Percentiles rank a stretch among this genome's conserved stretches.
These are phyloP conservation scores for Microcebus lehilahytsara DNA, from an alignment of 2,113 vertebrate genomes.

Conservation along the genomic window DNA sequence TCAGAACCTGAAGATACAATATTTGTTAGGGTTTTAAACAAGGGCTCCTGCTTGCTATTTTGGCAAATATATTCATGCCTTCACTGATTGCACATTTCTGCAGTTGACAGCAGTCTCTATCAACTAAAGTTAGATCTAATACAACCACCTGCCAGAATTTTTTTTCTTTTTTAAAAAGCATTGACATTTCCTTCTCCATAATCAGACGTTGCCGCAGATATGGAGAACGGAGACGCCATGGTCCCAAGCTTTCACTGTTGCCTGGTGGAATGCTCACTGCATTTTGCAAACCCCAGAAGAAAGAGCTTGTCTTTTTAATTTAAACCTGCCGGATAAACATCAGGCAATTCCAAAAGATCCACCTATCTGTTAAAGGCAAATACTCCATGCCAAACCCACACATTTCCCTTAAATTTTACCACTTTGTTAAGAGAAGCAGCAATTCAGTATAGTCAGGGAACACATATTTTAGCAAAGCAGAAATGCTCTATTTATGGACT, in stretches of 20 bases:
- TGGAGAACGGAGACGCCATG: slow-evolving; percentile 46
- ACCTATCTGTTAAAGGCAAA: slow-evolving; percentile 50
- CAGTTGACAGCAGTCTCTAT: slow-evolving; percentile 73
- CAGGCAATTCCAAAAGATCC: slow-evolving; percentile 68
- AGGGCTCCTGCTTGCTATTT: slow-evolving; percentile 68
- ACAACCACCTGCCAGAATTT: slow-evolving; percentile 67
- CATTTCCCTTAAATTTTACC: slow-evolving; percentile 67
- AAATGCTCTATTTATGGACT: slow-evolving; percentile 24
- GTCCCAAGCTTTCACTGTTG: slow-evolving; percentile 61
- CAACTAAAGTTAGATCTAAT: slow-evolving; percentile 83
- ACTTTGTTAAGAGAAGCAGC: slow-evolving; percentile 59
- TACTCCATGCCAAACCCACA: not conserved
- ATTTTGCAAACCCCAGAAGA: not conserved
- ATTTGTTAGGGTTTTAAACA: slow-evolving; percentile 78
- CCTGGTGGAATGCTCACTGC: slow-evolving; percentile 50
- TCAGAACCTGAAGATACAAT: slow-evolving; percentile 62
- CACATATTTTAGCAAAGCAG: slow-evolving; percentile 55
- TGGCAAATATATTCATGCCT: slow-evolving; percentile 76
- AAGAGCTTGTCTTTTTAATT: slow-evolving; percentile 57
- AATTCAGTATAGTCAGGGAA: slow-evolving; percentile 9
- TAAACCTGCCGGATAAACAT: slow-evolving; percentile 74
- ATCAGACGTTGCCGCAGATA: slow-evolving; percentile 81
- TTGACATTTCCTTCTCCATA: slow-evolving; percentile 78
- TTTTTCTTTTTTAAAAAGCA: slow-evolving; percentile 44
- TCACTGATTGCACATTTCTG: slow-evolving; percentile 78